Conservation (phyloP, 1,140 invertebrate genomes). For the Liolophura sinensis region DNA sequence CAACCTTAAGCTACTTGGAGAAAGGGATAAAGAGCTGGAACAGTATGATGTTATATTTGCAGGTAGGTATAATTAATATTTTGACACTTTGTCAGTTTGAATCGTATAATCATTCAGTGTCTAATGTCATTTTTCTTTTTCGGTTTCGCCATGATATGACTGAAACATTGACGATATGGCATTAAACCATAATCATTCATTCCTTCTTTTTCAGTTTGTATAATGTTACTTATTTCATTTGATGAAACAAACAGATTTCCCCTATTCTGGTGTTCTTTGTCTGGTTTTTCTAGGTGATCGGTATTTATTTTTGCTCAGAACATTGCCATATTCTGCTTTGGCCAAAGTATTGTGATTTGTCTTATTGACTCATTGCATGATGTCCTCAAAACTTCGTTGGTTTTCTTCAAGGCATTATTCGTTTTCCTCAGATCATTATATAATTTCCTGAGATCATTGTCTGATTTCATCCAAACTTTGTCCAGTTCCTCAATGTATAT, state of each 20-base stretch:
- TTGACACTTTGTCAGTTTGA: neutral
- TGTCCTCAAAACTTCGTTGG: no score
- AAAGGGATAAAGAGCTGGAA: slow-evolving; percentile 54
- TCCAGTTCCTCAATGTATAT: no score
- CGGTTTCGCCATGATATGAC: no score
- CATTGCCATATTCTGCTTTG: no score
- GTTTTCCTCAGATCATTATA: no score
- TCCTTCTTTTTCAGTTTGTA: neutral
- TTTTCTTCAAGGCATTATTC: no score
- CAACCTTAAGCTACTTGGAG: slow-evolving; percentile 51
- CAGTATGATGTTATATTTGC: slow-evolving; percentile 48
- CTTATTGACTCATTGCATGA: no score
- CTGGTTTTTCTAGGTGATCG: slow-evolving; percentile 1
- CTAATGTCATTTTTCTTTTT: neutral
- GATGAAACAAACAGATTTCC: neutral
- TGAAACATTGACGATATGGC: no score
- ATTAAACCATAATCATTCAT: no score
- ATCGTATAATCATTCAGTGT: neutral
- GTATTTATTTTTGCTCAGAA: neutral
- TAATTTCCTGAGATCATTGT: no score
- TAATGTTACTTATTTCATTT: neutral
- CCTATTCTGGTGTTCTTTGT: slow-evolving; percentile 1
- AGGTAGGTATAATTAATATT: slow-evolving; percentile 26
- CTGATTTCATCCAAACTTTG: no score
- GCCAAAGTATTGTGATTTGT: no score